A percentile compares a stretch with the other conserved stretches of the same genome.
These are phyloP conservation scores for Magallana ariakensis DNA, from an alignment of 1,140 invertebrate species.

Conservation along the genomic window DNA sequence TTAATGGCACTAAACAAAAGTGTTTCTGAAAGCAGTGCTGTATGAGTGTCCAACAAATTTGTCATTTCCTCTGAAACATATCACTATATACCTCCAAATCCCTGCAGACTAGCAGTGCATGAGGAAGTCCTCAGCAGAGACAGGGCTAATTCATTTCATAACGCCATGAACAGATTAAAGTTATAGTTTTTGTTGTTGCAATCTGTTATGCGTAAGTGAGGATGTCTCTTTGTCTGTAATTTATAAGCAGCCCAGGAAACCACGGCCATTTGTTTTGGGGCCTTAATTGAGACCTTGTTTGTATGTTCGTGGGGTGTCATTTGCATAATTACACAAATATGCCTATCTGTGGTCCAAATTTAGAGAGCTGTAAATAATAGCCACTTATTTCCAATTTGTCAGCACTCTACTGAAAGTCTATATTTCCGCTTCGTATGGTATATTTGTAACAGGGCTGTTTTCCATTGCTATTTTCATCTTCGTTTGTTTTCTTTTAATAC, in stretches of 20 bases:
- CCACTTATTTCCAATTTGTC: constrained; percentile 21
- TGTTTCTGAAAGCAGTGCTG: no score
- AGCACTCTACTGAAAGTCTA: not conserved
- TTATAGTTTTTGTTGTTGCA: no score
- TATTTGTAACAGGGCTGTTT: no score
- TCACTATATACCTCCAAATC: no score
- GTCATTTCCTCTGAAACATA: no score
- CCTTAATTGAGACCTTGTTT: constrained; percentile 51
- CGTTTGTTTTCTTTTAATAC: not conserved
- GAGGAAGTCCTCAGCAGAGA: no score
- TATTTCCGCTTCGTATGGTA: not conserved
- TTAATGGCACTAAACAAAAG: no score
- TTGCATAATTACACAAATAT: constrained; percentile 33
- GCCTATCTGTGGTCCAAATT: constrained; percentile 16
- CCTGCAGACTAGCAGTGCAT: no score
- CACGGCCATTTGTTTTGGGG: not conserved
- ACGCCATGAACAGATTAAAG: no score
- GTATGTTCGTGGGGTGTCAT: constrained; percentile 21
- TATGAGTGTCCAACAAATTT: no score
- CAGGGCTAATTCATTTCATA: no score
- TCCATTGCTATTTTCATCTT: not conserved
- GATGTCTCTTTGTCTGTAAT: not conserved
- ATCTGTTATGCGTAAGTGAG: not conserved
- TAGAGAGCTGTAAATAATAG: not conserved
- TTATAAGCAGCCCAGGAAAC: not conserved